Percentiles rank a stretch among this genome's conserved stretches.
These are phyloP conservation scores for Cryptocheilus praepositus DNA, from an alignment of 2,888 invertebrate species.

Conservation along the genomic window DNA sequence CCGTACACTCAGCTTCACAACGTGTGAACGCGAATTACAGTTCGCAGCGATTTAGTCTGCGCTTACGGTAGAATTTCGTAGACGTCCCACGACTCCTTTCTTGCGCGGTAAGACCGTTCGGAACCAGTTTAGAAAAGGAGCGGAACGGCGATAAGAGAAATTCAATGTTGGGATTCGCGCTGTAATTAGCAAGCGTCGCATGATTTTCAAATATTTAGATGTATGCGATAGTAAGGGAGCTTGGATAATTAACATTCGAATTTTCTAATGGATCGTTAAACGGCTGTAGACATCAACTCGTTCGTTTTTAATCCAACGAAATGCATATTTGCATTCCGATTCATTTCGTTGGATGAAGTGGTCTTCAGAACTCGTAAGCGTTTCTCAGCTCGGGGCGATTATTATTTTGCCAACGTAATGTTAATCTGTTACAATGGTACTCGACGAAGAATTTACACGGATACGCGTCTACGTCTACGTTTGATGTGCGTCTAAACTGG, in stretches of 20 bases:
- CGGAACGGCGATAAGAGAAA: too few relatives aligned
- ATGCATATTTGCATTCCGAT: constrained; percentile 12
- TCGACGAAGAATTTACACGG: constrained; percentile 24
- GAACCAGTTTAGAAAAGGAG: too few relatives aligned
- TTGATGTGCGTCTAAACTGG: not conserved
- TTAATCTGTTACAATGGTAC: constrained; percentile 25
- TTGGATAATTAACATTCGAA: too few relatives aligned
- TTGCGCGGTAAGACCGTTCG: too few relatives aligned
- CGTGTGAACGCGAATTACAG: constrained; percentile 68
- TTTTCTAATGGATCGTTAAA: not conserved
- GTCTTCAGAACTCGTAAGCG: constrained; percentile 18
- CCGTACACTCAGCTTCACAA: constrained; percentile 73
- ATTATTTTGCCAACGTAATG: constrained; percentile 33
- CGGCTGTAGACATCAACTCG: constrained; percentile 3
- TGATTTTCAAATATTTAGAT: too few relatives aligned
- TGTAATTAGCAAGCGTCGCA: too few relatives aligned
- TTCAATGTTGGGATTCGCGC: too few relatives aligned
- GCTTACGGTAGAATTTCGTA: not conserved
- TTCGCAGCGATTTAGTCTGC: constrained; percentile 55
- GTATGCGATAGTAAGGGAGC: too few relatives aligned
- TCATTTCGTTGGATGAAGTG: not conserved
- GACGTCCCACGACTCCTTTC: not conserved
- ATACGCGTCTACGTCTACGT: not conserved
- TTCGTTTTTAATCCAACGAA: constrained; percentile 14
- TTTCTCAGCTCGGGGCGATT: constrained; percentile 24